phyloP scores from a whole-genome alignment of 2,113 vertebrate species.

The Pogona vitticeps region DNA sequence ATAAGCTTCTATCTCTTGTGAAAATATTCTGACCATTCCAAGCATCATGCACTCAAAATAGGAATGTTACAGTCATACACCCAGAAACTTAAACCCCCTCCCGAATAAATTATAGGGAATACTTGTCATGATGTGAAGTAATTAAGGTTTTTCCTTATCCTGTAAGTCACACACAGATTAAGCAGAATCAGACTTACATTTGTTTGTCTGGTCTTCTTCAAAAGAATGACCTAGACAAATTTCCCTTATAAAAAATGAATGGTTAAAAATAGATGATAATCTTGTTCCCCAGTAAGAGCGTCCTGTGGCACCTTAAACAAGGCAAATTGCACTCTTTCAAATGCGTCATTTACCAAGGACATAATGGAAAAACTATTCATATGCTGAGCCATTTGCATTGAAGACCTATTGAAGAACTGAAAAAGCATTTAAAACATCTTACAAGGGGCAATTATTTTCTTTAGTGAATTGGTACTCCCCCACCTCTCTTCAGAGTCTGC shows the following conservation, averaged over 20 bases:
- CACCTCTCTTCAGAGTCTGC: background rate
- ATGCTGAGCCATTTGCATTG: background rate
- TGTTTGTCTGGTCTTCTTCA: conserved; percentile 22
- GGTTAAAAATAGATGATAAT: background rate
- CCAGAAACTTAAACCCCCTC: background rate
- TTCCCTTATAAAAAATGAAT: conserved; percentile 30
- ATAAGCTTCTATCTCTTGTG: no score
- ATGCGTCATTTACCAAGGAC: background rate
- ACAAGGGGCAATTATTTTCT: background rate
- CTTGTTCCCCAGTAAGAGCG: background rate
- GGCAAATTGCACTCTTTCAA: background rate
- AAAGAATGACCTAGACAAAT: conserved; percentile 1
- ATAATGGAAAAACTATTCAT: background rate
- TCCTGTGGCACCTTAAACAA: background rate
- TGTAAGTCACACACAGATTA: conserved; percentile 44
- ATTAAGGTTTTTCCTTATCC: background rate
- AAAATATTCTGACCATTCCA: no score
- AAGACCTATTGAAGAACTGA: no score
- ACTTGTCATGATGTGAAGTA: background rate
- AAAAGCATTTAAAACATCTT: background rate
- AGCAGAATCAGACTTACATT: conserved; percentile 44
- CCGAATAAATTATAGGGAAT: background rate
- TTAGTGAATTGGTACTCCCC: background rate
- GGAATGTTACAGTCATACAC: no score
- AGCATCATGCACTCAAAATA: no score